Evolutionary conservation across 2,888 invertebrate species (phyloP), one percentile per base, ranked within the genome.

Genomic region (Syrista parreyssii): DNA sequence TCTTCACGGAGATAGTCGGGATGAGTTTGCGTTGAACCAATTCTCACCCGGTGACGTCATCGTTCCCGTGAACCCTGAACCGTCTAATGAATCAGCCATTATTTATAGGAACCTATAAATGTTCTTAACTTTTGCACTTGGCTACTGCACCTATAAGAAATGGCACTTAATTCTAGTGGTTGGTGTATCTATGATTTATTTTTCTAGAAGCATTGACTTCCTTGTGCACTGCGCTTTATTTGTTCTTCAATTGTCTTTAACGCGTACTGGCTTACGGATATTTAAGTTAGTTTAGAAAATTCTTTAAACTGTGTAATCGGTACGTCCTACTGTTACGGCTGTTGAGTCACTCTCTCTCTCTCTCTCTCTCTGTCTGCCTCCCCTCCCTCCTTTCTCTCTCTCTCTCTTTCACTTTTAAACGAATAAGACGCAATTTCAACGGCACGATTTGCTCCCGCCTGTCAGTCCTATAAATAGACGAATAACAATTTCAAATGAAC

Each of bases 41-140:
- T 85, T 86, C 85, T 84, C 81, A 80, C 79, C 75, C 82, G 34
- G 79, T 86, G 86, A 86, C 82, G 85, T 82, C 84, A 86, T 78
- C 81, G 82, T 82, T 86, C 82, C 78, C 81, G 79, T 81, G 82
- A 84, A 82, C 82, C 80, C 77, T 81, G 82, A 81, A 84, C 82
- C 80, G 73, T 11, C 80, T 75, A 82, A 82, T 82, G 84, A 85
- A 84, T 82, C 82, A 83, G 80, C 79, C 80, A 79, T 80, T 82
- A 82, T 86, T 86, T 85, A 84, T 84, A 83, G 82, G n/a, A 81
- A 79, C 79, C 75, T 81, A 76, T 79, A 81, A 84, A 80, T n/a
- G 2, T 72, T 76, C 36, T 15, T 23, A 55, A 55, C 23, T 23
- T 55, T 23, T 55, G 40, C 23, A 55, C 40, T 55, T 23, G 40